These are phyloP conservation scores for Alviniconcha marisindica DNA, from an alignment of 1,140 invertebrate genomes.

Conservation along the genomic window DNA sequence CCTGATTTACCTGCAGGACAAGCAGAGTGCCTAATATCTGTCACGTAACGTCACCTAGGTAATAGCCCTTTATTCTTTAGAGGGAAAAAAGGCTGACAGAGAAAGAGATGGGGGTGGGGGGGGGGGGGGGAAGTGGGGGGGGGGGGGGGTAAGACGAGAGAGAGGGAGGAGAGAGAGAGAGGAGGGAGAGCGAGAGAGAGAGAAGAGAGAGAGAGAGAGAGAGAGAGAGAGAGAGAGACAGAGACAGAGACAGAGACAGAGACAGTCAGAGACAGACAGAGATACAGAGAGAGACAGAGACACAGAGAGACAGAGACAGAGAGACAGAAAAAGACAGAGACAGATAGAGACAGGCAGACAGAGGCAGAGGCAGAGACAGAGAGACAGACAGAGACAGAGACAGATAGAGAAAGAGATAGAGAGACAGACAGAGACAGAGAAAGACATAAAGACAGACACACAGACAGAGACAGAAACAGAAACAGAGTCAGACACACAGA, in stretches of 20 bases:
- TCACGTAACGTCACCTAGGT: too few species aligned
- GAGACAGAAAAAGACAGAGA: conserved; percentile 3
- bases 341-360: neutral
- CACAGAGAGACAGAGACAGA: neutral
- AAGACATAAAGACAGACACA: too few species aligned
- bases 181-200: too few species aligned
- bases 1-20: too few species aligned
- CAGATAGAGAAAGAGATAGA: neutral
- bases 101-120: neutral
- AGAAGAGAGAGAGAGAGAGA: neutral
- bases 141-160: neutral
- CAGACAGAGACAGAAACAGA: neutral
- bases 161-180: too few species aligned
- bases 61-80: too few species aligned
- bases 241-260: neutral
- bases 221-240: neutral
- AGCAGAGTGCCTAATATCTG: too few species aligned
- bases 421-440: neutral
- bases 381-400: too few species aligned
- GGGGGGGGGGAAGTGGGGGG: too few species aligned
- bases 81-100: conserved; percentile 14
- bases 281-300: conserved; percentile 15
- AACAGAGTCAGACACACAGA: neutral
- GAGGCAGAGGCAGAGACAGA: neutral
- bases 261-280: neutral